These are phyloP conservation scores for Formica exsecta DNA, from an alignment of 1,140 invertebrate species.

Conservation along the genomic window DNA sequence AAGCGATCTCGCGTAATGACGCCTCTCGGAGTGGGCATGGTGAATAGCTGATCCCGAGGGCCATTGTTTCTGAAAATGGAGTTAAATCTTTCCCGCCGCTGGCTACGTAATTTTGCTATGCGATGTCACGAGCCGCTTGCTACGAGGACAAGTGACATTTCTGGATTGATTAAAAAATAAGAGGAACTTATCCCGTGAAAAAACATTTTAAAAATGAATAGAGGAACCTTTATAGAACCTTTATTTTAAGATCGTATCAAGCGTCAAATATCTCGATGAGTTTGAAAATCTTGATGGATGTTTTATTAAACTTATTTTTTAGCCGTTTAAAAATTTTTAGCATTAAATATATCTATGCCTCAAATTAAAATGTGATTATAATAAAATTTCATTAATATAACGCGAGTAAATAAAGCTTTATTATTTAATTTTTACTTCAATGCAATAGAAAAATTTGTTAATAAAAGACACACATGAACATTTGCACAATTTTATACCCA, in stretches of 20 bases:
- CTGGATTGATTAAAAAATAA: constrained; percentile 71
- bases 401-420: not conserved
- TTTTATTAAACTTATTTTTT: not conserved
- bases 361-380: not conserved
- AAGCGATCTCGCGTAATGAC: constrained; percentile 70
- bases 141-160: constrained; percentile 48
- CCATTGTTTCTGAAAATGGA: constrained; percentile 73
- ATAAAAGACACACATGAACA: not conserved
- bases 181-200: not conserved
- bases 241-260: not conserved
- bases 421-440: not conserved
- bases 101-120: constrained; percentile 52
- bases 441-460: not conserved
- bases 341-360: not conserved
- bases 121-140: constrained; percentile 43
- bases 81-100: constrained; percentile 71
- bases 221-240: not conserved
- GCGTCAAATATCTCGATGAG: constrained; percentile 8
- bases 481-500: not conserved
- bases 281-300: constrained; percentile 2
- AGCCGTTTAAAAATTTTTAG: not conserved
- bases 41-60: constrained; percentile 70
- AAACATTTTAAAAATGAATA: constrained; percentile 13
- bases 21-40: constrained; percentile 68
- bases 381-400: constrained; percentile 3